These are phyloP conservation scores for Caenorhabditis elegans DNA, from an alignment of 1,140 invertebrate species.

Conservation along the genomic window DNA sequence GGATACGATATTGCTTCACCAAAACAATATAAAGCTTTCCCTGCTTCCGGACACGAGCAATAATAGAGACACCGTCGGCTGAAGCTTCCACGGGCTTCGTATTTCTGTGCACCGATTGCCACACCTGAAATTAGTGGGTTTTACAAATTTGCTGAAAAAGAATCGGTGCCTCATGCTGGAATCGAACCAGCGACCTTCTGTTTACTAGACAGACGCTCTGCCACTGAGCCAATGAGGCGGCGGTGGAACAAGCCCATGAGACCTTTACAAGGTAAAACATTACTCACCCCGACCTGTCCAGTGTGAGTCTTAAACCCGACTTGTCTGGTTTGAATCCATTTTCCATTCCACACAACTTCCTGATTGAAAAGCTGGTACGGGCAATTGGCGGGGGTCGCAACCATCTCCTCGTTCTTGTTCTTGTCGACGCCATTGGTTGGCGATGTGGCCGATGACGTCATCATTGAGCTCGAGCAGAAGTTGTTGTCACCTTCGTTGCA, in stretches of 20 bases:
- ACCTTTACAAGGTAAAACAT: no score
- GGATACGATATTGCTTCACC: slow-evolving; percentile 53
- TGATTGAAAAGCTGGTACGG: slow-evolving; percentile 22
- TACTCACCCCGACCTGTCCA: slow-evolving; percentile 19
- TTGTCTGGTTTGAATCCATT: slow-evolving; percentile 32
- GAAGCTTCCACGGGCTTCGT: neutral
- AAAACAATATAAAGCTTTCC: slow-evolving; percentile 37
- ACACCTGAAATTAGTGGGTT: slow-evolving; percentile 37
- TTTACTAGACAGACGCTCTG: slow-evolving; percentile 58
- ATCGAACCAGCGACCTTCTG: slow-evolving; percentile 58
- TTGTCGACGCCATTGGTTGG: no score
- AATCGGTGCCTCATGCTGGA: slow-evolving; percentile 53
- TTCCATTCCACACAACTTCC: slow-evolving; percentile 31
- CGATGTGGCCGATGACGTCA: no score
- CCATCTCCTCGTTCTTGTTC: neutral
- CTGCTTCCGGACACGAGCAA: slow-evolving; percentile 43
- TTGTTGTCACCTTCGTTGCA: no score
- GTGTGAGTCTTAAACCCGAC: neutral
- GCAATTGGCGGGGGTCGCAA: neutral
- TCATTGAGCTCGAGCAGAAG: no score
- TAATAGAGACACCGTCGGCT: slow-evolving; percentile 49
- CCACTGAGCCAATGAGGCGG: slow-evolving; percentile 56
- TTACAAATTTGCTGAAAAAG: neutral
- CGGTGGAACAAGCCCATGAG: no score
- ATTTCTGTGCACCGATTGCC: slow-evolving; percentile 44